A percentile compares a stretch with the other conserved stretches of the same genome.
These are phyloP conservation scores for Wiebesia pumilae DNA, from an alignment of 1,140 invertebrate genomes.

Conservation along the genomic window DNA sequence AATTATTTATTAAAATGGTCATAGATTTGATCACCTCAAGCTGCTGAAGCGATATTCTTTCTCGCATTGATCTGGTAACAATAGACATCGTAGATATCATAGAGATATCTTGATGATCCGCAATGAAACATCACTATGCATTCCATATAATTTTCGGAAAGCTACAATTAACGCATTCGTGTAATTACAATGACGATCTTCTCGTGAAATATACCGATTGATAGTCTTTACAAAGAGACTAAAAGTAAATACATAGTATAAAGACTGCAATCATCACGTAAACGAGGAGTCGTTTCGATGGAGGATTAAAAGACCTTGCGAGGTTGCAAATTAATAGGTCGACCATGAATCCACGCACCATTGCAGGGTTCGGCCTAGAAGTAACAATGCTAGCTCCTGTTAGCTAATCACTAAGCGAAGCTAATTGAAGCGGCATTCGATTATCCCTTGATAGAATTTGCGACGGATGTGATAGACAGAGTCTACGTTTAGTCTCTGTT, in stretches of 20 bases:
- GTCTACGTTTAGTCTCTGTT: not conserved
- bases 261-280: not conserved
- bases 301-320: slow-evolving; percentile 36
- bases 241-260: not conserved
- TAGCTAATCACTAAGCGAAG: slow-evolving; percentile 68
- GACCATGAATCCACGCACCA: not conserved
- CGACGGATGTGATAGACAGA: slow-evolving; percentile 38
- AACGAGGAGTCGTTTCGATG: not conserved
- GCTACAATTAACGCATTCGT: slow-evolving; percentile 3
- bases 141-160: not conserved
- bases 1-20: too few relatives aligned
- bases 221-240: not conserved
- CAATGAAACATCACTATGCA: not conserved
- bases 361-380: not conserved
- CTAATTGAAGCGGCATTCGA: slow-evolving; percentile 71
- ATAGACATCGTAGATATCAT: not conserved
- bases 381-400: slow-evolving; percentile 10
- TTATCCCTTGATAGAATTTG: slow-evolving; percentile 70
- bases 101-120: not conserved
- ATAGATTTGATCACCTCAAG: too few relatives aligned
- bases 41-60: too few relatives aligned
- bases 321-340: slow-evolving; percentile 34
- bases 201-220: not conserved
- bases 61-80: too few relatives aligned
- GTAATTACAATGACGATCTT: not conserved